Evolutionary conservation across 1,140 invertebrate genomes (phyloP), one percentile per base, ranked within the genome.

Genomic region (Neelides sp.): DNA sequence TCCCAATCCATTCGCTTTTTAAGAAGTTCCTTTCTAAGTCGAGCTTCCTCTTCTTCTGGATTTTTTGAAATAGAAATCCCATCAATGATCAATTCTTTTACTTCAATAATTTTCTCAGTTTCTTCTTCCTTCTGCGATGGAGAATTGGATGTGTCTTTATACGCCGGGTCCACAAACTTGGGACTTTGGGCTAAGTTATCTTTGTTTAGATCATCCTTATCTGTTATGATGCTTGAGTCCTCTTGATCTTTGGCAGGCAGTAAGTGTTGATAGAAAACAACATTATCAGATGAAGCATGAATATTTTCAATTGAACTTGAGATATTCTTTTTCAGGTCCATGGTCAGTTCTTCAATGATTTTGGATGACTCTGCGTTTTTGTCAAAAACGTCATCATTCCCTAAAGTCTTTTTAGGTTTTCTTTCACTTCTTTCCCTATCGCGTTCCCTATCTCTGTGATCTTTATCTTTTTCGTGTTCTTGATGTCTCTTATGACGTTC

Each of bases 401-500:
- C 30, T 30, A 17, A 17, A 26, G 35, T 27, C 36, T 49, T 48
- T 8, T 46, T 50, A 5, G 50, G 28, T 27, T 48, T 28, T 34
- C 28, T n/a, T n/a, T n/a, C n/a, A n/a, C 19, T 20, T 39, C 36
- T 26, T 43, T 48, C 17, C 7, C 7, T 32, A 13, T 8, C 28
- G 28, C 7, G 28, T n/a, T 5, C 28, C 7, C 7, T 32, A 13
- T 48, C 46, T 15, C 35, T 42, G 4, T 35, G 24, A 39, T 47
- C 44, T 47, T 32, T 24, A 4, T 44, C 39, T 4, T 37, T 32
- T 28, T 66, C 65, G 37, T 65, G 67, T 56, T 75, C 72, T 54
- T 72, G 70, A 57, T 76, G 75, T 3, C 75, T 70, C 50, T 73
- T 73, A 51, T 76, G 75, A 23, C 75, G 69, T 43, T 76, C 72